Base-by-base conservation (phyloP, 2,113 vertebrate genomes). In the Diadophis punctatus region DNA sequence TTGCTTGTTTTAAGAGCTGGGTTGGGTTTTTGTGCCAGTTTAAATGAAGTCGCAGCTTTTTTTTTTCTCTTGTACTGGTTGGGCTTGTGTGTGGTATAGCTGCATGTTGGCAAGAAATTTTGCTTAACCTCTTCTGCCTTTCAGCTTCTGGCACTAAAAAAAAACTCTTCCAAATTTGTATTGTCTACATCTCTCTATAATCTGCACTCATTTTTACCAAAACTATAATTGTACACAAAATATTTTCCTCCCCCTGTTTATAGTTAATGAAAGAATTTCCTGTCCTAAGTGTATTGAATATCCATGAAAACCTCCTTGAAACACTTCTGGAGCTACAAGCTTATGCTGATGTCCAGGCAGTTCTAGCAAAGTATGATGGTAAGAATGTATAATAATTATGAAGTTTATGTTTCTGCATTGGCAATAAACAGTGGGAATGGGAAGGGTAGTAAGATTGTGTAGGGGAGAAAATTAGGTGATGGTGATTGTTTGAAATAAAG, bases 201-300 rank as follows among this genome's bases (percentile, higher is more conserved):
- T n/a, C 11, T n/a, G 30, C 68, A 39, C 6, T 80, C 34, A 20
- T 80, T 39, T 80, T 74, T 80, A 43, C 74, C 74, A 80, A 43
- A 39, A 80, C 16, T 80, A n/a, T 51, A 80, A 53, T 56, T 25
- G 14, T 56, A 1, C 23, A 14, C 16, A 89, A 55, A 34, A 43
- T n/a, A 34, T 86, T 56, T 8, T 90, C 22, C 8, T 20, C 10
- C 18, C 25, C 9, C 95, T 86, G 80, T 93, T 95, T 90, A 96
- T 96, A 99, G 99, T 97, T 99, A 98, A 99, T 99, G 98, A 99
- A 99, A 98, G 99, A 99, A 96, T 99, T 99, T 97, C 99, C 99
- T 90, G 98, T 99, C 95, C 97, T 99, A 95, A 99, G 99, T 95
- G 99, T 99, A 98, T 97, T 99, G 98, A 99, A 99, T 97, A 99